A percentile compares a stretch with the other conserved stretches of the same genome.
Evolutionary conservation across 2,888 invertebrate species (phyloP).

Genomic region (Xestia xanthographa): DNA sequence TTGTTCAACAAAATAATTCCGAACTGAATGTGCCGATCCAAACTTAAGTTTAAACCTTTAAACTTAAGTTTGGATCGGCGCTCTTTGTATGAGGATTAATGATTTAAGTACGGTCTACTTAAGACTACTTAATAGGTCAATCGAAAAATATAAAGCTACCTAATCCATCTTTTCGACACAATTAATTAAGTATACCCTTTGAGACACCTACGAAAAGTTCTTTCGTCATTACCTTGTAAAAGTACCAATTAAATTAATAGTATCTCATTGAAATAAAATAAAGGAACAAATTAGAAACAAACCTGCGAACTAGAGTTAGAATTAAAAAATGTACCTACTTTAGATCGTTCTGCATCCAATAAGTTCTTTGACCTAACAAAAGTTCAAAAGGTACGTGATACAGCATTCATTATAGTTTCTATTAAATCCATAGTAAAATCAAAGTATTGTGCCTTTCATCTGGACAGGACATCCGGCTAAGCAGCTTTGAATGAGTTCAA

Average conservation of each 20-base stretch:
- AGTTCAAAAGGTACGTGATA: slow-evolving; percentile 43
- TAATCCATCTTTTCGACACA: not conserved
- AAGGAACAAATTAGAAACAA: not conserved
- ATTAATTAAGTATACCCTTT: not conserved
- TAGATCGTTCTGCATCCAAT: not conserved
- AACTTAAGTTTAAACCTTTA: not conserved
- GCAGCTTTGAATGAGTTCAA: slow-evolving; percentile 47
- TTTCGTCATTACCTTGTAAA: not conserved
- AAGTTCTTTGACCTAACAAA: slow-evolving; percentile 24
- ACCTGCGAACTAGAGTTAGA: not conserved
- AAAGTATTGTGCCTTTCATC: slow-evolving; percentile 45
- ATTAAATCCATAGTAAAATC: slow-evolving; percentile 27
- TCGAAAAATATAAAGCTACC: not conserved
- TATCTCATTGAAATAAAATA: slow-evolving; percentile 12
- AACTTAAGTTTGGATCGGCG: too few relatives aligned
- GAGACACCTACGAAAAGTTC: slow-evolving; percentile 21
- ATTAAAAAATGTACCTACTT: not conserved
- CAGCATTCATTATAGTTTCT: slow-evolving; percentile 48
- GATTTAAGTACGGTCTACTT: not conserved
- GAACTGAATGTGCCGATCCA: not conserved
- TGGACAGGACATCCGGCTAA: slow-evolving; percentile 63
- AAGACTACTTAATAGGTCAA: not conserved
- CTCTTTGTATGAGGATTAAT: slow-evolving; percentile 8
- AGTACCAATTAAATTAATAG: slow-evolving; percentile 6
- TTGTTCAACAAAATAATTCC: not conserved